A percentile compares a stretch with the other conserved stretches of the same genome.
Evolutionary conservation across 2,113 vertebrate genomes (phyloP).

Genomic region (Indri indri): DNA sequence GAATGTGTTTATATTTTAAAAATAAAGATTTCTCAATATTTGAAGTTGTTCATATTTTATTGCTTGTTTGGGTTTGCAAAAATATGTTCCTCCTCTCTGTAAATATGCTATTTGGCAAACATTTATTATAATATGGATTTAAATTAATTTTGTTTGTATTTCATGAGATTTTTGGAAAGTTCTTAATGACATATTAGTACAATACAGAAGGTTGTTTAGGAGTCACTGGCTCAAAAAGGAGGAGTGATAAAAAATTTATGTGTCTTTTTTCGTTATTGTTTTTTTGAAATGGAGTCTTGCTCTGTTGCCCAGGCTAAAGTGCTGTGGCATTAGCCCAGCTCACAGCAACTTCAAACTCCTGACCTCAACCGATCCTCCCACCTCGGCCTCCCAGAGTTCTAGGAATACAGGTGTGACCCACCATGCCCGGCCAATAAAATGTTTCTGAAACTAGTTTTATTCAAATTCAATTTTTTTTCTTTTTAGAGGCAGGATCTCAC

Average conservation of each 20-base stretch:
- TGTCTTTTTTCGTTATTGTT: too few relatives aligned
- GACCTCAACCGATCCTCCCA: too few relatives aligned
- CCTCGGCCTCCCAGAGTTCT: too few relatives aligned
- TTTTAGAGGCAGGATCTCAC: too few relatives aligned
- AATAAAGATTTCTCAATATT: conserved; percentile 21
- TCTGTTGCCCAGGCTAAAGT: too few relatives aligned
- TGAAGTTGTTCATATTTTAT: conserved; percentile 5
- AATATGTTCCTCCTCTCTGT: not conserved
- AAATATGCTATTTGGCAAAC: not conserved
- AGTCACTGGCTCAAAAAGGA: not conserved
- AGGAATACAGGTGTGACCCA: too few relatives aligned
- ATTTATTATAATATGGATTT: not conserved
- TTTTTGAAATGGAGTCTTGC: too few relatives aligned
- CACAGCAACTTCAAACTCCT: too few relatives aligned
- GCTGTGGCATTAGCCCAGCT: too few relatives aligned
- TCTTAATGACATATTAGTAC: not conserved
- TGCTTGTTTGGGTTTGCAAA: not conserved
- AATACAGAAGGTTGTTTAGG: not conserved
- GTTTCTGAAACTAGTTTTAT: not conserved
- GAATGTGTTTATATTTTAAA: not conserved
- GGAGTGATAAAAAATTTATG: not conserved
- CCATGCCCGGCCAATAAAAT: too few relatives aligned
- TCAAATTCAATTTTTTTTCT: not conserved
- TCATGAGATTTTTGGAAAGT: not conserved
- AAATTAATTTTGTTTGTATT: not conserved